These are phyloP conservation scores for Rhinophrynus dorsalis DNA, from an alignment of 2,797 vertebrate genomes.

Conservation along the genomic window DNA sequence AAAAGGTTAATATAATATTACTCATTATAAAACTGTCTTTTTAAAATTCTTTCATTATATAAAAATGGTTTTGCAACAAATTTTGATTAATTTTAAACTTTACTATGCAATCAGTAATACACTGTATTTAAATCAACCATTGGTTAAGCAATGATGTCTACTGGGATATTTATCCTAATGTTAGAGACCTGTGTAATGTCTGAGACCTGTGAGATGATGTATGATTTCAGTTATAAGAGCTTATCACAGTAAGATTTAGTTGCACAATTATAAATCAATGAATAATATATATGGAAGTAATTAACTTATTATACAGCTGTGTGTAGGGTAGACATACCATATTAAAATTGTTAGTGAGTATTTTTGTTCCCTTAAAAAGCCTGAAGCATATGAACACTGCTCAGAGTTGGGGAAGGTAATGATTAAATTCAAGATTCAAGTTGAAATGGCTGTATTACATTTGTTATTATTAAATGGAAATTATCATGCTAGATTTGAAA, in stretches of 20 bases:
- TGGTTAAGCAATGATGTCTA: conserved; percentile 28
- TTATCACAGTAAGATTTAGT: conserved; percentile 44
- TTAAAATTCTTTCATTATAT: no score
- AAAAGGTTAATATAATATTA: no score
- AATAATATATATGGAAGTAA: conserved; percentile 47
- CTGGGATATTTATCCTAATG: conserved; percentile 35
- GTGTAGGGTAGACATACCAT: conserved; percentile 38
- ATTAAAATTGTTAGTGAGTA: conserved; percentile 44
- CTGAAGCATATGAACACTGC: conserved; percentile 34
- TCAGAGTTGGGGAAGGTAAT: conserved; percentile 19
- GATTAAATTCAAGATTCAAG: conserved; percentile 33
- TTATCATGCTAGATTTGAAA: no score
- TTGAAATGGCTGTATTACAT: neutral
- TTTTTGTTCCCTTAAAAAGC: conserved; percentile 44
- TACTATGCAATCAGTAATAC: no score
- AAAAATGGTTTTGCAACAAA: no score
- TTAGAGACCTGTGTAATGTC: no score
- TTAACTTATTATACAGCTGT: conserved; percentile 46
- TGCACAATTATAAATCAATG: conserved; percentile 46
- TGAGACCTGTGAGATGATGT: conserved; percentile 34
- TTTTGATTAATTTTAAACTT: conserved; percentile 8
- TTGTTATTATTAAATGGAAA: no score
- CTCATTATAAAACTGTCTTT: no score
- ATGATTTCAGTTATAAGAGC: conserved; percentile 34
- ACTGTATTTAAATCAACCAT: conserved; percentile 36